phyloP scores from a whole-genome alignment of 2,113 vertebrate species.

The Atlantisia rogersi region DNA sequence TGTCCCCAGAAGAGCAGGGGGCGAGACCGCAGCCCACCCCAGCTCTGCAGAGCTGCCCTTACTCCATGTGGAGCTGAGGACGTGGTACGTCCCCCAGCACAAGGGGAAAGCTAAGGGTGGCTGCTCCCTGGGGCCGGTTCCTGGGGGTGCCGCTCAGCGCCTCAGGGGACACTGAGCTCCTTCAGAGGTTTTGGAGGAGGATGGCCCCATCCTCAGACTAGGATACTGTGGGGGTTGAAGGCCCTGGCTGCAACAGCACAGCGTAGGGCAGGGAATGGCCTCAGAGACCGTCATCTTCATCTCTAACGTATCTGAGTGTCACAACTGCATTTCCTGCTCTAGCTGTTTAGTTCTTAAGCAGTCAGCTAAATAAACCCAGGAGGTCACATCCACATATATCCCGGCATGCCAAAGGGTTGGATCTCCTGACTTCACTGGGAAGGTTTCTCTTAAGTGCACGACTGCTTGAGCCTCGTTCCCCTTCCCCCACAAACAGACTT shows the following conservation, averaged over 20 bases:
- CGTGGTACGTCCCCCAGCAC: rapidly evolving
- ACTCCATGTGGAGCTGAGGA: neutral
- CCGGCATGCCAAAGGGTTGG: neutral
- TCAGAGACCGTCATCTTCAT: neutral
- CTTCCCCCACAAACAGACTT: neutral
- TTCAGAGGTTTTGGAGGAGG: neutral
- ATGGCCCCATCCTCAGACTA: neutral
- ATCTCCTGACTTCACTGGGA: rapidly evolving
- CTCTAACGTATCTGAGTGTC: neutral
- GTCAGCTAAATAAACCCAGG: neutral
- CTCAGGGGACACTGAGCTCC: neutral
- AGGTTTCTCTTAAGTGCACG: neutral
- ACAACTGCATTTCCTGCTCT: neutral
- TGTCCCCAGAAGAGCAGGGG: neutral
- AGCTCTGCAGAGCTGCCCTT: neutral
- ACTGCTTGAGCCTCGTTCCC: neutral
- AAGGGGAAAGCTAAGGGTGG: neutral
- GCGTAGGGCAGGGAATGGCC: neutral
- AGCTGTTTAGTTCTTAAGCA: neutral
- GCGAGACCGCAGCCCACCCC: neutral
- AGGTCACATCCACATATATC: neutral
- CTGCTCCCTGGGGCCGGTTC: neutral
- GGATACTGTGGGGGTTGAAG: neutral
- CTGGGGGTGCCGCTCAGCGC: neutral
- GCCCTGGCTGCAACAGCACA: neutral